These are phyloP conservation scores for Cinara cedri DNA, from an alignment of 2,888 invertebrate genomes.

Conservation along the genomic window DNA sequence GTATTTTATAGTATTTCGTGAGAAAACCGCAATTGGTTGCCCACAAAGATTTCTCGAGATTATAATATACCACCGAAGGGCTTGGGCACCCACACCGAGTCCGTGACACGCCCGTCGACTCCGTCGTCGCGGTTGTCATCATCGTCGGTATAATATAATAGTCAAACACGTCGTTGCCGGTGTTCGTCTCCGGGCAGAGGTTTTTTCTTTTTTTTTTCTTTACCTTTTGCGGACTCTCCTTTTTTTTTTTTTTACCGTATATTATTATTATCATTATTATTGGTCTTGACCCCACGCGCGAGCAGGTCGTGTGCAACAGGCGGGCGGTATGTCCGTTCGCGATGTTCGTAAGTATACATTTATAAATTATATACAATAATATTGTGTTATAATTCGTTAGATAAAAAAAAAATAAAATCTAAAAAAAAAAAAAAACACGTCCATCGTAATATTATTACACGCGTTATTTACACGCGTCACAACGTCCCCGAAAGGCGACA, in stretches of 20 bases:
- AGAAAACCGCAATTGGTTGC: no score
- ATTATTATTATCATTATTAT: no score
- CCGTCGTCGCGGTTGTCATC: constrained; percentile 5
- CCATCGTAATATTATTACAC: neutral
- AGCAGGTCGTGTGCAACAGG: neutral
- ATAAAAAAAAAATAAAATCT: neutral
- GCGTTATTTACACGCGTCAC: neutral
- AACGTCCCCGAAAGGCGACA: neutral
- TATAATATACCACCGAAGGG: constrained; percentile 19
- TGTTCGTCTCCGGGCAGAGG: constrained; percentile 5
- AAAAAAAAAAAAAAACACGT: neutral
- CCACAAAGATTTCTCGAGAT: no score
- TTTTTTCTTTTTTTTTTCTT: neutral
- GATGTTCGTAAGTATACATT: neutral
- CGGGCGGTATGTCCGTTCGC: neutral
- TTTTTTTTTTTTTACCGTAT: no score
- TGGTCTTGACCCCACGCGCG: constrained; percentile 18
- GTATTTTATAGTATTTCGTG: no score
- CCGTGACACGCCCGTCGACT: constrained; percentile 44
- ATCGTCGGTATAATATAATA: neutral
- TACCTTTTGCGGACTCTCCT: no score
- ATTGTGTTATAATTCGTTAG: neutral
- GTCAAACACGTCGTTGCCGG: neutral
- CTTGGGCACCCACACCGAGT: constrained; percentile 42
- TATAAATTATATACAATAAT: no score